Percentiles rank a stretch among this genome's conserved stretches.
These are phyloP conservation scores for Meandrusa payeni DNA, from an alignment of 2,888 invertebrate genomes.

Conservation along the genomic window DNA sequence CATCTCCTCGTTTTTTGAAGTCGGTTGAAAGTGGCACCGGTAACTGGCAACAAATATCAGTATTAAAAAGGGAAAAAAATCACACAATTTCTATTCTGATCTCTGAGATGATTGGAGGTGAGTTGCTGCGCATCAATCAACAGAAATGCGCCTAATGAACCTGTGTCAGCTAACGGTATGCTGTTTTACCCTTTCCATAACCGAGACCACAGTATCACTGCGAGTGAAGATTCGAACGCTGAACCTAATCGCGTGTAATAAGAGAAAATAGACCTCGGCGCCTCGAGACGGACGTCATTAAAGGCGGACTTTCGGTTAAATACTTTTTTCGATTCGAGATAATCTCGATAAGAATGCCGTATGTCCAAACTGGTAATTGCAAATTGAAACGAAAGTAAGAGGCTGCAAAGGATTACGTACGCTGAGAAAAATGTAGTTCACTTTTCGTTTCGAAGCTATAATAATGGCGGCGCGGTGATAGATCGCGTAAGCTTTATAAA, in stretches of 20 bases:
- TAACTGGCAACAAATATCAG: too few relatives aligned
- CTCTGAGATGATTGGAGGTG: too few relatives aligned
- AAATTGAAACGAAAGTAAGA: conserved; percentile 54
- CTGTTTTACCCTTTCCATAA: conserved; percentile 56
- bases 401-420: conserved; percentile 44
- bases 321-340: background rate
- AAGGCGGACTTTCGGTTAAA: background rate
- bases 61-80: too few relatives aligned
- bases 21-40: too few relatives aligned
- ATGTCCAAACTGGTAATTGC: conserved; percentile 28
- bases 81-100: too few relatives aligned
- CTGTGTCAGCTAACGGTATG: conserved; percentile 77
- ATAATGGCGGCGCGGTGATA: conserved; percentile 52
- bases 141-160: conserved; percentile 70
- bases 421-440: conserved; percentile 43
- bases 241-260: conserved; percentile 41
- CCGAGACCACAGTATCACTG: conserved; percentile 46
- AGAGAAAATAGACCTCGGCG: conserved; percentile 30
- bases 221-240: conserved; percentile 53
- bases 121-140: conserved; percentile 51
- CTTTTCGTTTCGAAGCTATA: conserved; percentile 57
- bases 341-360: conserved; percentile 20
- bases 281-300: conserved; percentile 2
- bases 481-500: conserved; percentile 47
- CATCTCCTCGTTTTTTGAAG: too few relatives aligned